phyloP scores from a whole-genome alignment of 2,797 vertebrate species.

The Sternotherus odoratus region DNA sequence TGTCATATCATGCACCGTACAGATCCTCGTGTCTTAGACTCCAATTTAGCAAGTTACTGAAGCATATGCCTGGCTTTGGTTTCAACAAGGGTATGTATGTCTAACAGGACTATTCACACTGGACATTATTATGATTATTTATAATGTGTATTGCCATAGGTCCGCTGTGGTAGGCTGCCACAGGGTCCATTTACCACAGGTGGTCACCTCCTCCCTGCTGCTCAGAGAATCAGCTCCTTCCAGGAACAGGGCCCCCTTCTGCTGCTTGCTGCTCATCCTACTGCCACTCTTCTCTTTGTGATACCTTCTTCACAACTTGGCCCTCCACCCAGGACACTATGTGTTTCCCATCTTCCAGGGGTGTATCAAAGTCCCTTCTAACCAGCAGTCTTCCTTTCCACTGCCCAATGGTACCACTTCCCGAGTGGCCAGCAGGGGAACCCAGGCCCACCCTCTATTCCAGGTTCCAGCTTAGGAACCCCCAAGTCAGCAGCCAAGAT shows the following conservation, averaged over 20 bases:
- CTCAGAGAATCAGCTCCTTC: not conserved
- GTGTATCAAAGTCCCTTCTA: not conserved
- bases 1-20: rapidly evolving
- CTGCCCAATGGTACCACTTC: not conserved
- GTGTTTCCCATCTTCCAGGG: not conserved
- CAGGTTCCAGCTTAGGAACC: not conserved
- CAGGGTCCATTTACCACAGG: not conserved
- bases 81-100: not conserved
- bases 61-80: not conserved
- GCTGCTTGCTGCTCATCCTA: not conserved
- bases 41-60: not conserved
- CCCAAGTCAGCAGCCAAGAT: not conserved
- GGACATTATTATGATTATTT: not conserved
- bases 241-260: too few species aligned
- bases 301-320: not conserved
- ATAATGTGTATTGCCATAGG: not conserved
- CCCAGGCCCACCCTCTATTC: not conserved
- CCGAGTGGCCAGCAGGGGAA: not conserved
- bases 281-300: not conserved
- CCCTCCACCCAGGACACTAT: not conserved
- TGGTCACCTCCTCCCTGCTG: not conserved
- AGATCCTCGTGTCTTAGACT: not conserved
- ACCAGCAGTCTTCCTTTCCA: not conserved
- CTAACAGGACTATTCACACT: not conserved
- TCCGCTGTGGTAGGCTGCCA: not conserved